Evolutionary conservation across 2,888 invertebrate genomes (phyloP).

Genomic region (Drosophila trichaetosa): DNA sequence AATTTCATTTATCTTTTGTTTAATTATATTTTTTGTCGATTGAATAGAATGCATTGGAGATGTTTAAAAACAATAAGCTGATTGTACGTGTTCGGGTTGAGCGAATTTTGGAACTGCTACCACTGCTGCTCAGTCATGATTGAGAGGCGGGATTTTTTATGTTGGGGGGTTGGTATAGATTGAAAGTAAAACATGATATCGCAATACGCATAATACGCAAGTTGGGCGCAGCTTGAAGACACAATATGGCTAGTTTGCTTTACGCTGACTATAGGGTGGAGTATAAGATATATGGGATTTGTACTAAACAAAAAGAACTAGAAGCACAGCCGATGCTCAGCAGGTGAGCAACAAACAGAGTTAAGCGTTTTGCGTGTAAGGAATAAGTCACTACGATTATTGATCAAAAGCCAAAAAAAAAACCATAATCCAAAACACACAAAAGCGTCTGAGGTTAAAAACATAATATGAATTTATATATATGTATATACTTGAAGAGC

Average conservation of each 20-base stretch:
- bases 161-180: constrained; percentile 24
- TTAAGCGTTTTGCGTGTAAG: constrained; percentile 39
- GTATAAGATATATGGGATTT: constrained; percentile 20
- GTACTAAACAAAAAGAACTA: constrained; percentile 34
- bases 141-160: constrained; percentile 36
- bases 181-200: constrained; percentile 72
- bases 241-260: constrained; percentile 32
- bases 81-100: constrained; percentile 58
- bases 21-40: constrained; percentile 54
- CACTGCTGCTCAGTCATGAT: constrained; percentile 80
- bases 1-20: constrained; percentile 36
- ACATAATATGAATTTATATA: neutral
- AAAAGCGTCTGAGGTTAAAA: constrained; percentile 41
- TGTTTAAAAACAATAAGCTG: constrained; percentile 75
- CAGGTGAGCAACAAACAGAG: constrained; percentile 23
- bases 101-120: constrained; percentile 79
- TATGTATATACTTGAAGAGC: constrained; percentile 5
- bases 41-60: constrained; percentile 77
- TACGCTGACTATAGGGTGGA: constrained; percentile 32
- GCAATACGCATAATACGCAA: constrained; percentile 65
- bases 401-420: constrained; percentile 36
- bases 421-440: constrained; percentile 6
- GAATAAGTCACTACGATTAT: constrained; percentile 18
- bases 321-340: constrained; percentile 50
- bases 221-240: constrained; percentile 61